Base-by-base conservation (phyloP, 2,797 vertebrate genomes). In the Selene dorsalis region DNA sequence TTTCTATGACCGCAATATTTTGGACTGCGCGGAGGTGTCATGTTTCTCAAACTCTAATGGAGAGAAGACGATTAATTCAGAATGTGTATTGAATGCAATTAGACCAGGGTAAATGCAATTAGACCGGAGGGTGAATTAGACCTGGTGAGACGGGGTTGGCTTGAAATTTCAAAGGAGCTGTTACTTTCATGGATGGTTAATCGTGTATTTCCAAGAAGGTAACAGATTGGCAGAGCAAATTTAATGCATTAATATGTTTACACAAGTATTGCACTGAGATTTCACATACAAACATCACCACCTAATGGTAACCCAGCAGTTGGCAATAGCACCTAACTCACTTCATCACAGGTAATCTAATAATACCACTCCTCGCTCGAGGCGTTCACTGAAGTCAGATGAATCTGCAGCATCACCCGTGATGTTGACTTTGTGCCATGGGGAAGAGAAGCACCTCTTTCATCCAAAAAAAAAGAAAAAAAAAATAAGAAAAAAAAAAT, bases 81-180 rank as follows among this genome's bases (percentile, higher is more conserved):
- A 80, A 74, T 38, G 79, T 83, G 77, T 74, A 71, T 55, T 86
- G 72, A 76, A 71, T 89, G 82, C 57, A 91, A 91, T 93, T 91
- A 91, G 71, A 91, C 58, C 53, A 77, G 77, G 76, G 72, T 80
- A 84, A 92, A 94, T 90, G 83, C 57, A 91, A 91, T 93, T 91
- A 91, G 71, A 91, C 56, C 56, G 66, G 80, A 59, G 28, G 30
- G 71, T 1, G 11, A 68, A 66, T 80, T 58, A 71, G 63, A 61
- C 50, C 43, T 24, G n/a, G 14, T 66, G 78, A 65, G 67, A 88
- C 38, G 52, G 69, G 10, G 59, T 24, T 32, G 17, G 77, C 45
- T 62, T 75, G 78, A 83, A 72, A 90, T 82, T 73, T 82, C 35
- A 10, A 55, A 74, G n/a, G 68, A 70, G 77, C 28, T 3, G 3